Conservation (phyloP, 2,888 invertebrate species). For the Tinea trinotella region DNA sequence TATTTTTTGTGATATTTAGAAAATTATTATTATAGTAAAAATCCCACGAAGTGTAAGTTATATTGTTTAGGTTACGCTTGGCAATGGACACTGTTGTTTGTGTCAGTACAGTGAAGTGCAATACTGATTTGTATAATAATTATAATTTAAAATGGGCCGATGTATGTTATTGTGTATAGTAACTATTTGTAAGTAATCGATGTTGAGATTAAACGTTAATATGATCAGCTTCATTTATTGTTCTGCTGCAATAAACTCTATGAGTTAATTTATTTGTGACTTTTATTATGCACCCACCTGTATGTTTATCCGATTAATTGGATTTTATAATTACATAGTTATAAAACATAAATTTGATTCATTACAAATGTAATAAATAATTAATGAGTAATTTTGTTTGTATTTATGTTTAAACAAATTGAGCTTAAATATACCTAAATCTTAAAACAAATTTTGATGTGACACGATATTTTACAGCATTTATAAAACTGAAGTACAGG, state of each 20-base stretch:
- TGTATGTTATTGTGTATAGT: constrained; percentile 53
- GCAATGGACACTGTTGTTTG: too few relatives aligned
- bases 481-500: too few relatives aligned
- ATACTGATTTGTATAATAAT: constrained; percentile 54
- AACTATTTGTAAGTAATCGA: constrained; percentile 60
- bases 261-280: constrained; percentile 40
- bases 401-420: too few relatives aligned
- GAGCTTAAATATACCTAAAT: too few relatives aligned
- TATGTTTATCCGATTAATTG: constrained; percentile 7
- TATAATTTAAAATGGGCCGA: constrained; percentile 29
- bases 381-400: too few relatives aligned
- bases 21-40: constrained; percentile 65
- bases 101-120: constrained; percentile 55
- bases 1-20: constrained; percentile 73
- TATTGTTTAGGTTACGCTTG: constrained; percentile 55
- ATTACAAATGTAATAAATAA: too few relatives aligned
- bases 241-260: constrained; percentile 71
- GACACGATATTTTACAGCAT: too few relatives aligned
- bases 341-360: not conserved
- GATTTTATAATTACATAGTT: not conserved
- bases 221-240: constrained; percentile 72
- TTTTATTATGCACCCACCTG: constrained; percentile 14
- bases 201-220: constrained; percentile 72
- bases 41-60: constrained; percentile 70
- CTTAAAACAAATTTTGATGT: too few relatives aligned